Evolutionary conservation across 2,797 vertebrate species (phyloP).

Genomic region (Silurus aristotelis): DNA sequence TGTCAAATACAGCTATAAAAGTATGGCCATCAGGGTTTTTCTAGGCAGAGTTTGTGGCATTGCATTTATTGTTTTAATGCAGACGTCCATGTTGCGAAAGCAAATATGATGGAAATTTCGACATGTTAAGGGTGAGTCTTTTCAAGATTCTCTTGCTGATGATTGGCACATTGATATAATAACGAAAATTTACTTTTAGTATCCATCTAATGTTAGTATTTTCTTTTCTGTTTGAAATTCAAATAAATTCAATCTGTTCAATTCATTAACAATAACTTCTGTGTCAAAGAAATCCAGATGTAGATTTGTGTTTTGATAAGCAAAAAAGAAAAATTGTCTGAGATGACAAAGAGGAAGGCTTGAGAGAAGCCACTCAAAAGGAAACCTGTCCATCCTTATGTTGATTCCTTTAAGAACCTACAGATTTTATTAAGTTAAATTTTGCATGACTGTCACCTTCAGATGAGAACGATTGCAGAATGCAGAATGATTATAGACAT

Average conservation of each 20-base stretch:
- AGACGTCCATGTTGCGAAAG: not conserved
- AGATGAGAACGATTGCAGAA: not conserved
- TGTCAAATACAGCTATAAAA: slow-evolving; percentile 20
- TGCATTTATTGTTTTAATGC: not conserved
- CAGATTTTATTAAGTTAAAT: not conserved
- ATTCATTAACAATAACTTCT: no score
- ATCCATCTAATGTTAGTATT: not conserved
- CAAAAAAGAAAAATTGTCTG: no score
- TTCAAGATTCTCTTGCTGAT: not conserved
- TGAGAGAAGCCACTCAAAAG: not conserved
- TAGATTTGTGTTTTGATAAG: not conserved
- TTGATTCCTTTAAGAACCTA: not conserved
- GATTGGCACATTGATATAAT: not conserved
- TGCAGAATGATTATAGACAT: not conserved
- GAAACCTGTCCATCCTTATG: no score
- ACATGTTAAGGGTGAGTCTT: not conserved
- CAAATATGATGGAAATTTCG: not conserved
- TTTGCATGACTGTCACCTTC: not conserved
- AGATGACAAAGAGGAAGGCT: not conserved
- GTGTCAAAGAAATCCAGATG: not conserved
- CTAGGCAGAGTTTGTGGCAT: not conserved
- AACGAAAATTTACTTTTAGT: not conserved
- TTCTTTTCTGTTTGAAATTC: not conserved
- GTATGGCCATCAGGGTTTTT: not conserved
- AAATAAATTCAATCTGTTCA: not conserved